These are phyloP conservation scores for Acropora tenuis DNA, from an alignment of 64 coral and sea anemone genomes.

Conservation along the genomic window DNA sequence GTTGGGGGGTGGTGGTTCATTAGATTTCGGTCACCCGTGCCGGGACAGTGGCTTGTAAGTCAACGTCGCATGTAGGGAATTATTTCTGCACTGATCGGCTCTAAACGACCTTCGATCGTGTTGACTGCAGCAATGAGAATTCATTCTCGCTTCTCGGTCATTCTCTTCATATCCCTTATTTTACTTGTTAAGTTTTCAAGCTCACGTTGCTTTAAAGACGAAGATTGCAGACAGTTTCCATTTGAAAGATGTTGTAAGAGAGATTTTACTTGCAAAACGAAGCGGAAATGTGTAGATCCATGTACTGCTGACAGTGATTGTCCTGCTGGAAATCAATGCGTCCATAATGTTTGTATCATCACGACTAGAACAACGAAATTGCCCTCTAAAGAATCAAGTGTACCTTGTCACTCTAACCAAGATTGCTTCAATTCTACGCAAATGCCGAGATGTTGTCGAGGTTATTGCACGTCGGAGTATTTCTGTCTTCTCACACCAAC, in stretches of 20 bases:
- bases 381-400: not conserved
- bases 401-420: not conserved
- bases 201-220: not conserved
- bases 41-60: not conserved
- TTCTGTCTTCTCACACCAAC: not conserved
- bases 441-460: not conserved
- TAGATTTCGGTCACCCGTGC: not conserved
- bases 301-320: not conserved
- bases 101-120: not conserved
- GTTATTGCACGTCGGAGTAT: not conserved
- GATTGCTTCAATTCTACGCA: not conserved
- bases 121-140: not conserved
- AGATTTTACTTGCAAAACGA: not conserved
- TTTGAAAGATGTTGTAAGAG: not conserved
- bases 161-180: not conserved
- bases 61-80: constrained; percentile 1
- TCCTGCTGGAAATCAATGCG: not conserved
- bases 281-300: not conserved
- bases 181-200: not conserved
- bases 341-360: not conserved
- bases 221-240: not conserved
- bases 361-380: not conserved
- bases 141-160: not conserved
- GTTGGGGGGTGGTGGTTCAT: not conserved
- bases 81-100: not conserved